Base-by-base conservation (phyloP, 2,797 vertebrate genomes). In the Megaceryle alcyon region DNA sequence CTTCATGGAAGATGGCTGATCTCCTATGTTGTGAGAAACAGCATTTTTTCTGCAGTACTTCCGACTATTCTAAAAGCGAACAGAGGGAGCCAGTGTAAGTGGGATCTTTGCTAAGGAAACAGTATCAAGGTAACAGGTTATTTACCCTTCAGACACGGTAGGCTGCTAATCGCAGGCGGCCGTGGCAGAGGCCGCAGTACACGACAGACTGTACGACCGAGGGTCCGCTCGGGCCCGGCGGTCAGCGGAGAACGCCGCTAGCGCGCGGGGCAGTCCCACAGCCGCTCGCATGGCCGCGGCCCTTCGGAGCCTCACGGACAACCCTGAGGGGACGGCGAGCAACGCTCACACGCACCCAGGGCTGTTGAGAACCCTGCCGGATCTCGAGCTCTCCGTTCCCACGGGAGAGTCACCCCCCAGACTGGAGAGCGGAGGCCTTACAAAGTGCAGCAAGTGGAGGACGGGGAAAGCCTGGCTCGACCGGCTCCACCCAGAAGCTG, bases 41-140 rank as follows among this genome's bases (percentile, higher is more conserved):
- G 17, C 1, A 10, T 6, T n/a, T 76, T 33, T 18, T 73, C 77
- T 14, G 53, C 49, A 23, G 31, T 18, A n/a, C 26, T 76, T 61
- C 41, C 10, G 3, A 37, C 65, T 72, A 4, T 6, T 48, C 46
- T 63, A 26, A 15, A 43, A 59, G 37, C 2, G 28, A 51, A 57
- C 37, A 48, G 35, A 31, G 1, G 21, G 41, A 51, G 48, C 33
- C 25, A 5, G 35, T 4, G 26, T 35, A 14, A 25, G 25, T 26
- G 31, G 29, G 22, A 26, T 41, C 53, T 33, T 31, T 13, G 44
- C 68, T 48, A 31, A 14, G 31, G 17, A 57, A 29, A 41, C 14
- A 26, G 10, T 3, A 28, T 0, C 2, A 20, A 59, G 17, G n/a
- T 33, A 9, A 10, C 57, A 26, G 14, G 8, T 31, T 12, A 16